Evolutionary conservation across 2,797 vertebrate genomes (phyloP).

Genomic region (Malacoctenus gilli): DNA sequence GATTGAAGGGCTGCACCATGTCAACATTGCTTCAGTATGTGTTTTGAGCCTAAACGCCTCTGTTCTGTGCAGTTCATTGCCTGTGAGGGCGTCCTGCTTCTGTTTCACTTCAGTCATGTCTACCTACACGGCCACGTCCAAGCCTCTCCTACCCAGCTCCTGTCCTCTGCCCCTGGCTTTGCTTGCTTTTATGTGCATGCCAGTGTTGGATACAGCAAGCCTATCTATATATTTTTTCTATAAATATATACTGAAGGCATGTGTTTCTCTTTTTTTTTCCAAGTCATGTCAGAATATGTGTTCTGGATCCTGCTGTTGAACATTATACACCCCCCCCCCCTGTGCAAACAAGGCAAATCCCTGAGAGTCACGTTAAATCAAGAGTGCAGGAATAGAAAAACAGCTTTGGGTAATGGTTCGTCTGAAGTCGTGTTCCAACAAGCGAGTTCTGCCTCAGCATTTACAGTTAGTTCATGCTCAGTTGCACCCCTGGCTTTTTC

Average conservation of each 20-base stretch:
- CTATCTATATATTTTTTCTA: neutral
- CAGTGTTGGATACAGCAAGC: constrained; percentile 18
- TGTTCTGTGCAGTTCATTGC: constrained; percentile 32
- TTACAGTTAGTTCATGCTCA: constrained; percentile 46
- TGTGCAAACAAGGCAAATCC: constrained; percentile 7
- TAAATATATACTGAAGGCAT: constrained; percentile 50
- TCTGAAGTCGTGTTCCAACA: constrained; percentile 11
- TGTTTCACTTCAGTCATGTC: constrained; percentile 53
- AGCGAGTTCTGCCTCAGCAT: constrained; percentile 27
- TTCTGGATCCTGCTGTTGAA: constrained; percentile 80
- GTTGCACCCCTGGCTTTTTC: constrained; percentile 63
- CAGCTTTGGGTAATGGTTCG: constrained; percentile 16
- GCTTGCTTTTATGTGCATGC: constrained; percentile 74
- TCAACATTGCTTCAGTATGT: constrained; percentile 36
- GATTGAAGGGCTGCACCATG: constrained; percentile 23
- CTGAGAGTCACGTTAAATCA: constrained; percentile 1
- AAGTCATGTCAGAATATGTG: constrained; percentile 45
- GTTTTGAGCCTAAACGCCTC: constrained; percentile 24
- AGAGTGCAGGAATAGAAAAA: constrained; percentile 1
- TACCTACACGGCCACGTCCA: constrained; percentile 34
- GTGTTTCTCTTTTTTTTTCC: constrained; percentile 6
- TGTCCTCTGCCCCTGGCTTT: constrained; percentile 67
- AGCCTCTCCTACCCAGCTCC: constrained; percentile 41
- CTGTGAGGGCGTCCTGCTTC: constrained; percentile 17
- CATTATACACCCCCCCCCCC: neutral